These are phyloP conservation scores for Drosophila sturtevanti DNA, from an alignment of 1,140 invertebrate species.

Conservation along the genomic window DNA sequence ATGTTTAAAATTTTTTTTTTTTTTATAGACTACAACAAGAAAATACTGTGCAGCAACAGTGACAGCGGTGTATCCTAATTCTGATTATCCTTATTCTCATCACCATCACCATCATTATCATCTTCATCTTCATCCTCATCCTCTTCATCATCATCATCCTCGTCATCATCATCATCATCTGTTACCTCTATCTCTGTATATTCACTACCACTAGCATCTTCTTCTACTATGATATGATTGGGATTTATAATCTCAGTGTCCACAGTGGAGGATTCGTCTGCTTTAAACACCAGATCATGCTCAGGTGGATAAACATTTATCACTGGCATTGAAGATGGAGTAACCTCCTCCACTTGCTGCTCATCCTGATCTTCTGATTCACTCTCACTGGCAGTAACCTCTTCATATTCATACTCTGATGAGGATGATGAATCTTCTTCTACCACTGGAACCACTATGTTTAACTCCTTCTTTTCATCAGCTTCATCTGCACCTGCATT, in stretches of 20 bases:
- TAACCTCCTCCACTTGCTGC: not conserved
- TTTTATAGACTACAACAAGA: constrained; percentile 46
- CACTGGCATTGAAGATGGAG: constrained; percentile 16
- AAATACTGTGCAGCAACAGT: constrained; percentile 55
- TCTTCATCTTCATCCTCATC: not conserved
- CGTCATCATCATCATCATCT: constrained; percentile 36
- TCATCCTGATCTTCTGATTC: constrained; percentile 37
- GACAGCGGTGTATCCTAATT: constrained; percentile 31
- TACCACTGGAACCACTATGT: too few relatives aligned
- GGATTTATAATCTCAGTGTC: constrained; percentile 2
- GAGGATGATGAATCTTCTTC: constrained; percentile 23
- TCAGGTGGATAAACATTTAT: constrained; percentile 61
- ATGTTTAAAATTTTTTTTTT: constrained; percentile 20
- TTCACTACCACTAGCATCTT: constrained; percentile 35
- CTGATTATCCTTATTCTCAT: not conserved
- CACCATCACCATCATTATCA: too few relatives aligned
- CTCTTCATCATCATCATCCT: constrained; percentile 25
- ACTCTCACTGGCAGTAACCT: constrained; percentile 53
- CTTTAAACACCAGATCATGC: constrained; percentile 33
- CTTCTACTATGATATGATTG: constrained; percentile 8
- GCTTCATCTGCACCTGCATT: not conserved
- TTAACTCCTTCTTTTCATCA: constrained; percentile 8
- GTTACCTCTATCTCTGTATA: constrained; percentile 58
- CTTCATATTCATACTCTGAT: constrained; percentile 49
- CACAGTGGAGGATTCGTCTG: constrained; percentile 5